These are phyloP conservation scores for Megalonaias nervosa DNA, from an alignment of 1,140 invertebrate species.

Conservation along the genomic window DNA sequence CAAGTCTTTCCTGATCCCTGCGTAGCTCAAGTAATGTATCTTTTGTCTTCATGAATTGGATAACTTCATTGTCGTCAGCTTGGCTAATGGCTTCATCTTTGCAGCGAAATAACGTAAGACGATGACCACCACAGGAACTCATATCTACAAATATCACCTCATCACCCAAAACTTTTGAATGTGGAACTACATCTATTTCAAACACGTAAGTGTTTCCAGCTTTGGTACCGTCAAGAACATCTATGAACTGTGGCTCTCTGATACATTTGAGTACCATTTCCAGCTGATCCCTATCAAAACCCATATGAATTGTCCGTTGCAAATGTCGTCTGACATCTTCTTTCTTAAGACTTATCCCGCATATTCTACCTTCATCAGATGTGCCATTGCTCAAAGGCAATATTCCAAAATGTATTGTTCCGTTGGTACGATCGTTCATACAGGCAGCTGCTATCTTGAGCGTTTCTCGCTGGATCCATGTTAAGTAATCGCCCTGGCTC, in stretches of 20 bases:
- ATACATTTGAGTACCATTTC: conserved; percentile 37
- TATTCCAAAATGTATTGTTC: conserved; percentile 52
- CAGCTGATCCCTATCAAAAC: conserved; percentile 28
- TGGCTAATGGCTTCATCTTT: conserved; percentile 18
- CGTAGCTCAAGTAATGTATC: conserved; percentile 23
- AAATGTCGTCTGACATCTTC: conserved; percentile 26
- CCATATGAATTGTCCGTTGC: conserved; percentile 21
- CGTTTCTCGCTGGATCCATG: conserved; percentile 38
- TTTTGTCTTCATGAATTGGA: conserved; percentile 29
- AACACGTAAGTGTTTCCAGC: conserved; percentile 16
- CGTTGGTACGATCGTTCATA: conserved; percentile 48
- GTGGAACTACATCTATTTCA: conserved; percentile 48
- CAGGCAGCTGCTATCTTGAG: conserved; percentile 45
- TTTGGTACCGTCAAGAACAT: conserved; percentile 16
- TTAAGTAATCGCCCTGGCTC: background rate
- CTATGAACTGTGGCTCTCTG: conserved; percentile 38
- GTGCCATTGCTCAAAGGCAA: conserved; percentile 10
- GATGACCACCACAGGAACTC: background rate
- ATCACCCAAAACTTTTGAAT: conserved; percentile 15
- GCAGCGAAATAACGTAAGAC: conserved; percentile 24
- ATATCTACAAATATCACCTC: conserved; percentile 34
- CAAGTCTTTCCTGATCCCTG: conserved; percentile 27
- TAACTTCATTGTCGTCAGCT: conserved; percentile 9
- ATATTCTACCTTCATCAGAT: conserved; percentile 37
- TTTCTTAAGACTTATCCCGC: conserved; percentile 31